Percentiles rank a stretch among this genome's conserved stretches.
Evolutionary conservation across 2,888 invertebrate genomes (phyloP).

Genomic region (Epirrhoe tristata): DNA sequence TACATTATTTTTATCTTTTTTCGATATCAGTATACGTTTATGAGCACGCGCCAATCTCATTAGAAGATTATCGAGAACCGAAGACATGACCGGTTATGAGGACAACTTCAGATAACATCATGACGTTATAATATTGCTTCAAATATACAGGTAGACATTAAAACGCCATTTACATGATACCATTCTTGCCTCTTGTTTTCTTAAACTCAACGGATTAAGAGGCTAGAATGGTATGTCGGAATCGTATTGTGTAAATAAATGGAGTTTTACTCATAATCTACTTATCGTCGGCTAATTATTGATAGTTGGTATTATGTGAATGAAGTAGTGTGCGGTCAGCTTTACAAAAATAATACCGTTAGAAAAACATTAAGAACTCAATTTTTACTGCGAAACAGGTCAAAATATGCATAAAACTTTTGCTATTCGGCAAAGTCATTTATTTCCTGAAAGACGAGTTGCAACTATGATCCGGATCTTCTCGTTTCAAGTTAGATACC

Average conservation of each 20-base stretch:
- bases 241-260: too few species aligned
- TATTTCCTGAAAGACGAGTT: conserved; percentile 61
- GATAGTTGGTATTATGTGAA: too few species aligned
- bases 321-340: too few species aligned
- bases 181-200: too few species aligned
- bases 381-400: conserved; percentile 3
- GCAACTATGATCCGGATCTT: conserved; percentile 46
- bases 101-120: conserved; percentile 36
- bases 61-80: conserved; percentile 38
- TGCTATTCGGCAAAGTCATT: conserved; percentile 34
- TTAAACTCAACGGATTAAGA: too few species aligned
- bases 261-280: too few species aligned
- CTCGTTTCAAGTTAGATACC: conserved; percentile 46
- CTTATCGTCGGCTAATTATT: too few species aligned
- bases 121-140: neutral
- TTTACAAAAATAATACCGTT: too few species aligned
- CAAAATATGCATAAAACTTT: conserved; percentile 17
- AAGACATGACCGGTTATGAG: conserved; percentile 14
- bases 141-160: neutral
- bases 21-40: conserved; percentile 38
- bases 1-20: neutral
- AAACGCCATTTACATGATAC: too few species aligned
- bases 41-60: conserved; percentile 49
- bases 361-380: too few species aligned
- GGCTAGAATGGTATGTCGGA: too few species aligned